Evolutionary conservation across 2,797 vertebrate species (phyloP), one percentile per base, ranked within the genome.

Genomic region (Arnoldichthys spilopterus): DNA sequence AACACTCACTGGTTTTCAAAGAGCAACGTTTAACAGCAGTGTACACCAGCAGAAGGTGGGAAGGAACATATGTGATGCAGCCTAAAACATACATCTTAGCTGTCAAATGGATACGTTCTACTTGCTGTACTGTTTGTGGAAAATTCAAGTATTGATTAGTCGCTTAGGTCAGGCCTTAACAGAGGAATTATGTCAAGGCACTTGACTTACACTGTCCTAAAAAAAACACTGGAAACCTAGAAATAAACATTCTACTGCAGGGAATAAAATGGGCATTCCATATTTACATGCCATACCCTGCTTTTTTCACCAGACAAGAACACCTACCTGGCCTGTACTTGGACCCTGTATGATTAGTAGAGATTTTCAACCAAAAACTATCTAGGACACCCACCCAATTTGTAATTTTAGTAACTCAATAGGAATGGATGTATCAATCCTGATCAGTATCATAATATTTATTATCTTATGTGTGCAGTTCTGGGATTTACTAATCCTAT

Each of bases 381-480:
- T 34, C 67, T 11, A 26, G 45, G 26, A 47, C 18, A 28, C 37
- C 8, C 59, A 56, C n/a, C 18, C 20, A n/a, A 12, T 78, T 13
- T 28, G 2, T 68, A 24, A 28, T 47, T 18, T 28, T 6, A 28
- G 13, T 47, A 22, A 49, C 30, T 47, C 13, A 0, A 6, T 28
- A 47, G 18, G 64, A 26, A 68, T 18, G 24, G 13, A 47, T 68
- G 6, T 28, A 47, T 18, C 47, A 15, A 20, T 61, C 26, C 32
- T 3, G 32, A 63, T 71, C 13, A 9, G 47, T 64, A 43, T 63
- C 56, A 54, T 61, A 61, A 61, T 61, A 53, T 77, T 62, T 37
- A 64, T 72, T 22, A 54, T 78, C 32, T 51, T 56, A 40, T 34
- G 20, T 67, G 8, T 32, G 59, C 28, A 13, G 20, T 32, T 51